Conservation (phyloP, 1,140 invertebrate genomes). For the Drosophila rufa region DNA sequence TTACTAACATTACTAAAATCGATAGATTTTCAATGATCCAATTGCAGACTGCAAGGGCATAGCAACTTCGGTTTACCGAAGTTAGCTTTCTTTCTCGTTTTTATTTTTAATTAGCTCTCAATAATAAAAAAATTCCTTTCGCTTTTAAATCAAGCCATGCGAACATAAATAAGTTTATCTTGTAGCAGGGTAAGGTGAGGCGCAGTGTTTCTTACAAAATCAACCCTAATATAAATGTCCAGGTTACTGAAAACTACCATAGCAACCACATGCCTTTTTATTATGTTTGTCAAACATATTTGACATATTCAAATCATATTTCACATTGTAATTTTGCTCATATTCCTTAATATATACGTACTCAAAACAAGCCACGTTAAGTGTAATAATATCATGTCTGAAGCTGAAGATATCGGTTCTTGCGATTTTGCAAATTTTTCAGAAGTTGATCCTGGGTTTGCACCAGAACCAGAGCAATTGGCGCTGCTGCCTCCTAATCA, state of each 20-base stretch:
- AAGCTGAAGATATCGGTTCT: constrained; percentile 40
- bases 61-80: too few relatives aligned
- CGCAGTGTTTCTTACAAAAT: neutral
- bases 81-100: too few relatives aligned
- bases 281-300: constrained; percentile 3
- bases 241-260: neutral
- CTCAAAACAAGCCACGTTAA: neutral
- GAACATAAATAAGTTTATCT: too few relatives aligned
- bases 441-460: constrained; percentile 3
- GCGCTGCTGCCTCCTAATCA: constrained; percentile 86
- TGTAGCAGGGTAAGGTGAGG: too few relatives aligned
- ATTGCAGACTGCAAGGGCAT: too few relatives aligned
- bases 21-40: too few relatives aligned
- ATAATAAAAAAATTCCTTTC: too few relatives aligned
- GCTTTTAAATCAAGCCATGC: too few relatives aligned
- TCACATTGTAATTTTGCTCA: neutral
- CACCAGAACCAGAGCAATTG: constrained; percentile 57
- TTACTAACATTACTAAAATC: too few relatives aligned
- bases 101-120: too few relatives aligned
- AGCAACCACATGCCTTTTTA: constrained; percentile 1
- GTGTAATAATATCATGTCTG: constrained; percentile 26
- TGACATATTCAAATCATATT: neutral
- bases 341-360: neutral
- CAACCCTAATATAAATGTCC: neutral
- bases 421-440: constrained; percentile 57